Evolutionary conservation across 2,797 vertebrate genomes (phyloP).

Genomic region (Champsocephalus gunnari): DNA sequence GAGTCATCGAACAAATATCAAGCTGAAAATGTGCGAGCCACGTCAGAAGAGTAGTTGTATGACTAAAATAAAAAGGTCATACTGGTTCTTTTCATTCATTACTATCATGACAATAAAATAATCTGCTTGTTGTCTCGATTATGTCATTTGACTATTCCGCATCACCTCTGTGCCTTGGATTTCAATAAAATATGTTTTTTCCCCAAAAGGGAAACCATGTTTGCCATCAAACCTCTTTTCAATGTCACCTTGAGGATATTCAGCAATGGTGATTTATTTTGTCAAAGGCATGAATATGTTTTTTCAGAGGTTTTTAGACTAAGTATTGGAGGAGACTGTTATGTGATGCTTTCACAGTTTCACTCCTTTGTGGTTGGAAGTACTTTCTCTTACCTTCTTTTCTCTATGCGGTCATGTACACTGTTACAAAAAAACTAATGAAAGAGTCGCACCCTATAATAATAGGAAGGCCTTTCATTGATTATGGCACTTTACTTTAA

Average conservation of each 20-base stretch:
- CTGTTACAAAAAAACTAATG: slow-evolving; percentile 57
- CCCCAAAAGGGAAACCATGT: slow-evolving; percentile 62
- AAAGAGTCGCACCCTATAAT: slow-evolving; percentile 50
- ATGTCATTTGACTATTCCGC: not conserved
- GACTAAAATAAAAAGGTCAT: slow-evolving; percentile 3
- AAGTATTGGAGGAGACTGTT: slow-evolving; percentile 26
- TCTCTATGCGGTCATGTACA: slow-evolving; percentile 28
- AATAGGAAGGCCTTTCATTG: slow-evolving; percentile 61
- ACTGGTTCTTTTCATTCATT: slow-evolving; percentile 9
- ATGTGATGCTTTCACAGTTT: slow-evolving; percentile 15
- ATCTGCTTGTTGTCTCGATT: slow-evolving; percentile 42
- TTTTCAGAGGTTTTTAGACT: slow-evolving; percentile 41
- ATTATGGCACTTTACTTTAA: slow-evolving; percentile 46
- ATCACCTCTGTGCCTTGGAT: slow-evolving; percentile 39
- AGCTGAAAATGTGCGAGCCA: not conserved
- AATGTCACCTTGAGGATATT: slow-evolving; percentile 46
- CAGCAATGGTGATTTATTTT: slow-evolving; percentile 45
- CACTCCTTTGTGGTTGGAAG: slow-evolving; percentile 4
- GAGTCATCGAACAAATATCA: slow-evolving; percentile 3
- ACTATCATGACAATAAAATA: slow-evolving; percentile 48
- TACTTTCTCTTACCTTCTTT: slow-evolving; percentile 19
- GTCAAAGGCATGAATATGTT: slow-evolving; percentile 49
- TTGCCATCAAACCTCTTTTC: slow-evolving; percentile 40
- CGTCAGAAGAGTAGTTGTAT: slow-evolving; percentile 37
- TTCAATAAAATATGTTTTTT: slow-evolving; percentile 23